Evolutionary conservation across 2,888 invertebrate species (phyloP), one percentile per base, ranked within the genome.

Genomic region (Atherix ibis): DNA sequence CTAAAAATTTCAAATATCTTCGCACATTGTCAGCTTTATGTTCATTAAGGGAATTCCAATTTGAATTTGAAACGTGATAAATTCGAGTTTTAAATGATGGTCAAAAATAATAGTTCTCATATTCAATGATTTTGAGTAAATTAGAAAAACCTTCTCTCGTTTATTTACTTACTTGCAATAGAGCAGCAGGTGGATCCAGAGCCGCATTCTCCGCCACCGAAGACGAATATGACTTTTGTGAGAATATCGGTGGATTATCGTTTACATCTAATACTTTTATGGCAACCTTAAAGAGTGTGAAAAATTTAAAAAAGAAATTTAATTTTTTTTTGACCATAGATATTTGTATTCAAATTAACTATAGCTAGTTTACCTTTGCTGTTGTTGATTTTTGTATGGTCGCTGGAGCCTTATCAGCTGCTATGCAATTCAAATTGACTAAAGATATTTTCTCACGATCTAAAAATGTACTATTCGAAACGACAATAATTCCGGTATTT

Each of bases 221-320:
- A 2, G 79, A 76, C 45, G 74, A 72, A 57, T 88, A 91, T 6
- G 71, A 71, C 30, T 72, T 71, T 45, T 80, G 77, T 0, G 71
- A 72, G 57, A 94, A 92, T 28, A 73, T 63, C 0, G 92, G 92
- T 0, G 76, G 63, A 59, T 91, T 87, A 58, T 92, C 91, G 57
- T 92, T 91, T n/a, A 82, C 72, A 54, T 92, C 91, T 17, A 71
- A 52, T 8, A 91, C 67, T 55, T 74, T 76, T 27, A 88, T 72
- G 49, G 77, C 71, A 3, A 87, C 64, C 76, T 76, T 48, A 10
- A 38, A 30, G 5, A 35, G 22, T 19, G 32, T 33, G 34, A 39
- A n/a, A 39, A 37, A 26, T 31, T 27, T 5, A 22, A 19, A 3
- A 14, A 18, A 18, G 22, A 29, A 31, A 28, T 33, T 27, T 30